Conservation (phyloP, 2,888 invertebrate genomes). For the Boloria euphrosyne region DNA sequence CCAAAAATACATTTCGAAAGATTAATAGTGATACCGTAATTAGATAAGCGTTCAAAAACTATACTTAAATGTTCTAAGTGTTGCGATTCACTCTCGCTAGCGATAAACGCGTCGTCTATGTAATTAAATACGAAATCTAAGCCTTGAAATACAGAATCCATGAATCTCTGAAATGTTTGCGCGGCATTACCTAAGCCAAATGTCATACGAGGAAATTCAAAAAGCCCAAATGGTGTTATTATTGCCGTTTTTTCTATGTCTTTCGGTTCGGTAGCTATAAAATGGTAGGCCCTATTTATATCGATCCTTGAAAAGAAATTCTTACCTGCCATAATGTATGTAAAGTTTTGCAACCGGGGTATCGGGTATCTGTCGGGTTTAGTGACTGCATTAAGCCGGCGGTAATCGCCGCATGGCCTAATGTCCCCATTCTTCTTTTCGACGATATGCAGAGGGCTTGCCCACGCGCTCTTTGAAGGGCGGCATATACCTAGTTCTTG, state of each 20-base stretch:
- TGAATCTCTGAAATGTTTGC: slow-evolving; percentile 22
- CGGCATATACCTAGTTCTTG: slow-evolving; percentile 27
- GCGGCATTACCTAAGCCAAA: slow-evolving; percentile 7
- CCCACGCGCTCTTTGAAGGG: background rate
- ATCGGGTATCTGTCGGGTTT: slow-evolving; percentile 45
- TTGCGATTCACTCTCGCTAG: background rate
- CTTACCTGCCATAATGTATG: slow-evolving; percentile 24
- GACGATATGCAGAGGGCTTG: slow-evolving; percentile 1
- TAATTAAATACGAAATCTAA: slow-evolving; percentile 27
- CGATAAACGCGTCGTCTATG: slow-evolving; percentile 27
- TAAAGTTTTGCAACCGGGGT: slow-evolving; percentile 32
- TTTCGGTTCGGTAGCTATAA: no score
- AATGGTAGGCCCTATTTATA: no score
- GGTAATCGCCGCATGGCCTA: no score
- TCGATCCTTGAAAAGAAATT: slow-evolving; percentile 29
- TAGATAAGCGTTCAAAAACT: slow-evolving; percentile 17
- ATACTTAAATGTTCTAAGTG: slow-evolving; percentile 19
- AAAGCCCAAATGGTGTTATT: no score
- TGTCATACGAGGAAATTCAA: no score
- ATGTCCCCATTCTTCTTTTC: no score
- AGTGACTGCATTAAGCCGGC: background rate
- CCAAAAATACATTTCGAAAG: slow-evolving; percentile 24
- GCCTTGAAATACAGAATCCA: slow-evolving; percentile 22
- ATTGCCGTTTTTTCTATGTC: no score
- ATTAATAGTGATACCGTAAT: slow-evolving; percentile 27